phyloP scores from a whole-genome alignment of 2,797 vertebrate species.

The Phylloscopus collybita region DNA sequence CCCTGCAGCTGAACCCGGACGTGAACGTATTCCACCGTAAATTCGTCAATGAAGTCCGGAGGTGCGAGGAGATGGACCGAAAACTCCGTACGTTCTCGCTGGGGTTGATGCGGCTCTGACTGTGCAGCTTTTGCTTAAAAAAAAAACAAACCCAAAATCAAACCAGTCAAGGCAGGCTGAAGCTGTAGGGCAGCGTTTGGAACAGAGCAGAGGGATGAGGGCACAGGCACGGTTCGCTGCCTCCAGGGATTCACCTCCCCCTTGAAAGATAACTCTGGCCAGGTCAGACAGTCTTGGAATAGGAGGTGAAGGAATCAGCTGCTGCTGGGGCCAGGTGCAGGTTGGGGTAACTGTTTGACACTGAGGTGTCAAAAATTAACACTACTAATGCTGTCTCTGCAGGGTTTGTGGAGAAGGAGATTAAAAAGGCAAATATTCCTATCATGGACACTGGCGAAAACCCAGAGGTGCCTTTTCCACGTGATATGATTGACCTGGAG shows the following conservation, averaged over 20 bases:
- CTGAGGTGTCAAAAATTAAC: background rate
- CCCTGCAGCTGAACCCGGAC: conserved; percentile 91
- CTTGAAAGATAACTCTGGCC: rapidly evolving
- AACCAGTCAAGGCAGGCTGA: rapidly evolving
- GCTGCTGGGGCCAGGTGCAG: background rate
- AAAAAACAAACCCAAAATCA: no score
- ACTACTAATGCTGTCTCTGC: background rate
- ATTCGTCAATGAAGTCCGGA: conserved; percentile 97
- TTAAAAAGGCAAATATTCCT: conserved; percentile 92
- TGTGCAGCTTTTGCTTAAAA: background rate
- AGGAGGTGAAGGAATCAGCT: background rate
- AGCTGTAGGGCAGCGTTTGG: rapidly evolving
- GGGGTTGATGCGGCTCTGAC: background rate
- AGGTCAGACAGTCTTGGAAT: rapidly evolving
- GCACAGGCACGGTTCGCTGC: rapidly evolving
- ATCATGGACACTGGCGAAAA: conserved; percentile 95
- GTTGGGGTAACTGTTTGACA: rapidly evolving
- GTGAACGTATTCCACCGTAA: conserved; percentile 98
- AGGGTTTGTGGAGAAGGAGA: conserved; percentile 99
- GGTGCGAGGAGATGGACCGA: conserved; percentile 98
- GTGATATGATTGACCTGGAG: conserved; percentile 99
- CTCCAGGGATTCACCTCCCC: background rate
- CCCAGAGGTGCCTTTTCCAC: conserved; percentile 95
- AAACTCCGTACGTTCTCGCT: conserved; percentile 87
- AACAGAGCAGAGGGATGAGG: background rate